These are phyloP conservation scores for Cryptotermes secundus DNA, from an alignment of 1,140 invertebrate species.

Conservation along the genomic window DNA sequence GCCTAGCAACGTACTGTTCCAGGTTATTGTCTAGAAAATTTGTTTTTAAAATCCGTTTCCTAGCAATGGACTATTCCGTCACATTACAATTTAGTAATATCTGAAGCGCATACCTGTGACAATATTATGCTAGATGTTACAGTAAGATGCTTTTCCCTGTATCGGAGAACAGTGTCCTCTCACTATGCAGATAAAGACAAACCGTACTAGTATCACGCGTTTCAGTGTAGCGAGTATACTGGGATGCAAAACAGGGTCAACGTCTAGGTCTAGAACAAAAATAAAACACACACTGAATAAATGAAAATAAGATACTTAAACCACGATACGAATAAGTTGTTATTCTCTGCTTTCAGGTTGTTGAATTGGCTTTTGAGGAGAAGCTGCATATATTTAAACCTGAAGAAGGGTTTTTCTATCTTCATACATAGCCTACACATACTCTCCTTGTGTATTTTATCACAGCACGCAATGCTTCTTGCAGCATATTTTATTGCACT, in stretches of 20 bases:
- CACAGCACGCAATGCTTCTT: not conserved
- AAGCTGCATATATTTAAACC: not conserved
- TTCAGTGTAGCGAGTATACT: not conserved
- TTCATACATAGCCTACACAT: not conserved
- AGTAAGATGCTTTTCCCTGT: not conserved
- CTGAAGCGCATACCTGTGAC: not conserved
- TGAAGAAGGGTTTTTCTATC: not conserved
- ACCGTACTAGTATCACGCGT: not conserved
- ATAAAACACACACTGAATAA: not conserved
- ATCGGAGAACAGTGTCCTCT: not conserved
- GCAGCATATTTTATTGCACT: not conserved
- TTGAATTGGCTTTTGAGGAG: not conserved
- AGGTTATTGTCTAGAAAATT: too few relatives aligned
- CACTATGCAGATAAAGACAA: not conserved
- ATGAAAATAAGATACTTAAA: not conserved
- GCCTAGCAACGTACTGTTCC: too few relatives aligned
- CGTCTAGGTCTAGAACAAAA: not conserved
- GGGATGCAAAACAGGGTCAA: not conserved
- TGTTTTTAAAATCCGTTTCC: too few relatives aligned
- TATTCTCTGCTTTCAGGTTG: not conserved
- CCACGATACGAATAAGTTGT: slow-evolving; percentile 3
- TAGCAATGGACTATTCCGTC: too few relatives aligned
- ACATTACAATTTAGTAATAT: too few relatives aligned
- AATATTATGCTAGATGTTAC: not conserved
- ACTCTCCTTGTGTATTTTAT: not conserved